Evolutionary conservation across 1,140 invertebrate species (phyloP), one percentile per base, ranked within the genome.

Genomic region (Anoplophora glabripennis): DNA sequence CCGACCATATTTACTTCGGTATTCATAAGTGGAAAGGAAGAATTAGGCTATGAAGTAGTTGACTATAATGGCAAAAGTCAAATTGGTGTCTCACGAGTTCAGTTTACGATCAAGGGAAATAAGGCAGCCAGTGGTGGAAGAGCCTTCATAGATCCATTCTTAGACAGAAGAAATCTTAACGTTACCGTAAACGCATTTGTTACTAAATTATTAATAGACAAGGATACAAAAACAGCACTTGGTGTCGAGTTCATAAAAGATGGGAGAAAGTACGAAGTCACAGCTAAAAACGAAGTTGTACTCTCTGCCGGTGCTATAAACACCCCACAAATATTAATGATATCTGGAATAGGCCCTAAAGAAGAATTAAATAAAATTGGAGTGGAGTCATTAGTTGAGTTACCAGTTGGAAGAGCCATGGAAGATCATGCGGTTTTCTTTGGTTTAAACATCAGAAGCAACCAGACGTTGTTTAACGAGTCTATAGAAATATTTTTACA

Each of bases 401-500:
- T 60, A 15, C 58, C 58, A 0, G 58, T 60, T n/a, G 58, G 58
- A 28, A 17, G 41, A 17, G 38, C 46, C 33, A 17, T 60, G 36
- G 5, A 36, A 34, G 58, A 60, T 48, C 58, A 55, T 68, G 76
- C 57, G 0, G 82, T 81, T 0, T 80, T 79, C n/a, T 77, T 79
- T 63, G 79, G 83, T 18, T 66, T 83, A 0, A 28, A 28, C 21
- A 28, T 28, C 21, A 28, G 21, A 28, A 28, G 3, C 5, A 28
- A 28, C 5, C 21, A 28, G 5, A 28, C 21, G 21, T 28, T 28
- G 21, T 28, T 28, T 28, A 28, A 28, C 21, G 21, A 28, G 5
- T 84, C 94, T 58, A 84, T 92, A 0, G 89, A 92, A 75, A 83
- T 83, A 37, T 78, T 87, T 10, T 80, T 92, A 4, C 87, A 93